A percentile compares a stretch with the other conserved stretches of the same genome.
Evolutionary conservation across 2,113 vertebrate species (phyloP).

Genomic region (Periophthalmus modestus): DNA sequence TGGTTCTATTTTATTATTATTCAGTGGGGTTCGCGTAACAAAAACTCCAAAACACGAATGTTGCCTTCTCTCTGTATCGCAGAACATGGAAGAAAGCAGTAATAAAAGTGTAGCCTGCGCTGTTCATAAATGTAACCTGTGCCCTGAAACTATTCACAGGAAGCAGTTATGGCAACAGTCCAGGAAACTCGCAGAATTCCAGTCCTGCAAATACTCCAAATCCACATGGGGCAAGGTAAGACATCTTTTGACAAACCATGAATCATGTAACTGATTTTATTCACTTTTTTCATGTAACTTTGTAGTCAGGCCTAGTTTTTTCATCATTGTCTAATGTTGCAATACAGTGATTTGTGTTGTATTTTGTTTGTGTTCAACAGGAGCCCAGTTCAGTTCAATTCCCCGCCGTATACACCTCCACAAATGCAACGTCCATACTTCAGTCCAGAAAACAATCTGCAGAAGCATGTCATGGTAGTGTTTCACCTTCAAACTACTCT

Average conservation of each 20-base stretch:
- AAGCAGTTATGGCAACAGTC: slow-evolving; percentile 83
- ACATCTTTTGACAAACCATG: not conserved
- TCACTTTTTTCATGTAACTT: not conserved
- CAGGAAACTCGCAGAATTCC: slow-evolving; percentile 69
- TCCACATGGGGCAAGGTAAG: slow-evolving; percentile 70
- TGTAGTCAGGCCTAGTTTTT: not conserved
- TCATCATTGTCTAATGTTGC: not conserved
- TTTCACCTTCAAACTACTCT: not conserved
- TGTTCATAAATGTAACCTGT: not conserved
- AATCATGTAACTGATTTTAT: not conserved
- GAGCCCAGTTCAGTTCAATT: slow-evolving; percentile 57
- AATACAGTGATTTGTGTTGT: not conserved
- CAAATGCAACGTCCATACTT: slow-evolving; percentile 77
- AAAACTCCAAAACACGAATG: too few species aligned
- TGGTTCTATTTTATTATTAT: too few species aligned
- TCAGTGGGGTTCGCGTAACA: too few species aligned
- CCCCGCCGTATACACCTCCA: slow-evolving; percentile 57
- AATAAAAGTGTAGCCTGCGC: not conserved
- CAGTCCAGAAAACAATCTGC: slow-evolving; percentile 82
- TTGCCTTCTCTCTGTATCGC: not conserved
- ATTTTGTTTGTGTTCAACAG: slow-evolving; percentile 47
- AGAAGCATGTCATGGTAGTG: slow-evolving; percentile 85
- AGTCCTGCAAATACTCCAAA: slow-evolving; percentile 68
- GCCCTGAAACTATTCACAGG: slow-evolving; percentile 67
- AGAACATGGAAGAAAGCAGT: not conserved